Evolutionary conservation across 1,140 invertebrate genomes (phyloP).

Genomic region (Scaptodrosophila lebanonensis): DNA sequence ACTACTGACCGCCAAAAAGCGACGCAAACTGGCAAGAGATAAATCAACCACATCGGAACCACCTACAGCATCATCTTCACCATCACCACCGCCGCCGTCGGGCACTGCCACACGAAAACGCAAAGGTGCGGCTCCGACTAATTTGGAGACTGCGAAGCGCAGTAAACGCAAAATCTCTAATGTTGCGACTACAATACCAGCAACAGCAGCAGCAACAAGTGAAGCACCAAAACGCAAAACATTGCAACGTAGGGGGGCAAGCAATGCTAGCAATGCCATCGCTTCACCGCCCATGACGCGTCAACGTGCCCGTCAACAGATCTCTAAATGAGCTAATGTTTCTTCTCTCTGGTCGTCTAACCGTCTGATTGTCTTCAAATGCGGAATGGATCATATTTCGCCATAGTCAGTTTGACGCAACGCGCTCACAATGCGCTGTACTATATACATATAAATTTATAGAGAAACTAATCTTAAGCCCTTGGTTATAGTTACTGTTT

Average conservation of each 20-base stretch:
- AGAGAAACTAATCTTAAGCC: conserved; percentile 34
- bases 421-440: too few species aligned
- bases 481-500: conserved; percentile 59
- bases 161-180: conserved; percentile 25
- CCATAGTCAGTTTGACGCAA: too few species aligned
- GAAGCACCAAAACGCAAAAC: too few species aligned
- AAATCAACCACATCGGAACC: background rate
- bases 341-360: conserved; percentile 19
- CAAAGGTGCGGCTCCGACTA: background rate
- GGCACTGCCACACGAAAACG: conserved; percentile 3
- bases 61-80: background rate
- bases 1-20: conserved; percentile 37
- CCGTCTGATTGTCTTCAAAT: conserved; percentile 21
- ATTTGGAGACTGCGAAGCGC: conserved; percentile 16
- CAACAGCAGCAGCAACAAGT: conserved; percentile 9
- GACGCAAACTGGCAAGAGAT: conserved; percentile 23
- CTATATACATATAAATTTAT: conserved; percentile 22
- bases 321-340: conserved; percentile 31
- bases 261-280: too few species aligned
- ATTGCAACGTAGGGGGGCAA: too few species aligned
- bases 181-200: too few species aligned
- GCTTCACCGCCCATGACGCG: conserved; percentile 61
- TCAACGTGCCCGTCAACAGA: conserved; percentile 59
- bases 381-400: background rate
- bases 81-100: background rate